Percentiles rank a stretch among this genome's conserved stretches.
phyloP scores from a whole-genome alignment of 2,888 invertebrate genomes.

The Eristalinus sepulchralis region DNA sequence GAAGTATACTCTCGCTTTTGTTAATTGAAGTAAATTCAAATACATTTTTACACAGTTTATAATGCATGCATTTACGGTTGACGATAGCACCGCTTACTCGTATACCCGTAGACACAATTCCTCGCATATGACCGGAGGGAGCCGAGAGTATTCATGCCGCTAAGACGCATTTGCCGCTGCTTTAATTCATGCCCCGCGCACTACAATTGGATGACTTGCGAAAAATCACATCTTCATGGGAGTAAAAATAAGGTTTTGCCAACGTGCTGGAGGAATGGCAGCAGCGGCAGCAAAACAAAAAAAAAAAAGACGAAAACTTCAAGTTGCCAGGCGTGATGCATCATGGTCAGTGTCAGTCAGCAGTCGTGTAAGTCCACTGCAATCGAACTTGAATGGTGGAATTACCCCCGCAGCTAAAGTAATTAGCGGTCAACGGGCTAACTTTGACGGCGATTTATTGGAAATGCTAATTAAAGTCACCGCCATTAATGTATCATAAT shows the following conservation, averaged over 20 bases:
- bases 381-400: conserved; percentile 50
- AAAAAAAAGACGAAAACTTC: conserved; percentile 30
- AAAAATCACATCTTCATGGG: conserved; percentile 69
- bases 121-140: conserved; percentile 19
- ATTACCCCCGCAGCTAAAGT: conserved; percentile 67
- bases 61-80: conserved; percentile 58
- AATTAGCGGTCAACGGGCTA: conserved; percentile 60
- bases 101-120: conserved; percentile 5
- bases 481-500: conserved; percentile 52
- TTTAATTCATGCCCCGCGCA: conserved; percentile 47
- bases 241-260: conserved; percentile 26
- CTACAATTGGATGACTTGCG: conserved; percentile 71
- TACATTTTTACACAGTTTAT: conserved; percentile 59
- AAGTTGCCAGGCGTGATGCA: conserved; percentile 58
- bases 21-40: conserved; percentile 71
- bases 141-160: conserved; percentile 38
- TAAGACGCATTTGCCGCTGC: conserved; percentile 30
- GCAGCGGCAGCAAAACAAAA: neutral
- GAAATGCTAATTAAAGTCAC: conserved; percentile 71
- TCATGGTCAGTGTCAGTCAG: conserved; percentile 69
- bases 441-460: conserved; percentile 69
- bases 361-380: conserved; percentile 50
- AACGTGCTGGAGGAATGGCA: conserved; percentile 38
- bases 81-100: conserved; percentile 29
- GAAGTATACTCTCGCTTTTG: conserved; percentile 68